Base-by-base conservation (phyloP, 2,113 vertebrate species). In the Tursiops truncatus region DNA sequence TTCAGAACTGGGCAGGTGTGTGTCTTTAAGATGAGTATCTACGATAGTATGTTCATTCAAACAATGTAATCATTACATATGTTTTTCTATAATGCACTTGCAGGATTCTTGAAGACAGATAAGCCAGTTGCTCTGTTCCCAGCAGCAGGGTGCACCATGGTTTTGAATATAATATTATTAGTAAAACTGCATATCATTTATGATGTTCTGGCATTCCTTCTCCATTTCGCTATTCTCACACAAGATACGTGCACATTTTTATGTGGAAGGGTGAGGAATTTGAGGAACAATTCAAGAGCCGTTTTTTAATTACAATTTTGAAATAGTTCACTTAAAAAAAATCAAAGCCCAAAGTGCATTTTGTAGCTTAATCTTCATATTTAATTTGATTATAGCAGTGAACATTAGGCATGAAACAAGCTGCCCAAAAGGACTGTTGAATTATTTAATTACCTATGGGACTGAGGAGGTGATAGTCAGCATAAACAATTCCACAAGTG, bases 331-430 rank as follows among this genome's bases (percentile, higher is more conserved):
- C 41, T 74, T 74, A 85, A 5, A 89, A 82, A 84, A 80, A 63
- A 65, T 62, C 20, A 87, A 92, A 96, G 36, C 47, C 36, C 68
- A 74, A 73, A 20, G 50, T 82, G 9, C 11, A 62, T 85, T 93
- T 88, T 50, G 31, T 73, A 86, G n/a, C 23, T 93, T 93, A 89
- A 56, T 38, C 25, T 58, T 96, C 14, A 87, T 60, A 80, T 87
- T 92, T 83, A 68, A 86, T 87, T 95, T 96, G 62, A 95, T 96
- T 63, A 84, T 0, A 94, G 33, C 33, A 77, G 36, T 70, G 68
- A 89, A 36, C 44, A 53, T 94, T 87, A 84, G 77, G 56, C 36
- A 83, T 56, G 15, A 90, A 96, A 47, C 65, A 70, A 94, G 70
- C 68, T 91, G 65, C 80, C 91, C 58, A 28, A 74, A 79, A 82